Percentiles rank a stretch among this genome's conserved stretches.
Conservation (phyloP, 2,113 vertebrate species). For the Eudyptes chrysolophus region DNA sequence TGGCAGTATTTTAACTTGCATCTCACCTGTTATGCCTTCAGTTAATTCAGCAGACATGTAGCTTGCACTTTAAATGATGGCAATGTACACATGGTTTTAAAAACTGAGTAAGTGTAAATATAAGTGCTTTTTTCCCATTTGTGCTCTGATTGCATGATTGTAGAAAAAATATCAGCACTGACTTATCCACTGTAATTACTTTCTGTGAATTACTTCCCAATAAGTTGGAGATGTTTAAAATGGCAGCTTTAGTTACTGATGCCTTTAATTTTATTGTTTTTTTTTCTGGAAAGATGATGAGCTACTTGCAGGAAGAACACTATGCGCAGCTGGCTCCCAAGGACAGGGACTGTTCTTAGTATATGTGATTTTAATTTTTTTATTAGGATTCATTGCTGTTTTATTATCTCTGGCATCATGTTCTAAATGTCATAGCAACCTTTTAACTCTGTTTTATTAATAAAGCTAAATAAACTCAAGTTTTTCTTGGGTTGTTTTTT, state of each 20-base stretch:
- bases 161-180: neutral
- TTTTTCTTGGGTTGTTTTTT: neutral
- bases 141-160: neutral
- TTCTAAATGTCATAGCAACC: neutral
- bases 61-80: conserved; percentile 69
- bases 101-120: neutral
- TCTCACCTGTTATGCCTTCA: conserved; percentile 27
- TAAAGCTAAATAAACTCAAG: conserved; percentile 12
- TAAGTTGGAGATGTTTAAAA: neutral
- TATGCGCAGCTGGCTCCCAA: neutral
- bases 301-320: neutral
- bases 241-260: neutral
- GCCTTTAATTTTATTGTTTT: neutral
- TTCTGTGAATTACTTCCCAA: neutral
- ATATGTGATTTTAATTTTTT: neutral
- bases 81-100: neutral
- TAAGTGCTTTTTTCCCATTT: neutral
- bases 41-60: conserved; percentile 46
- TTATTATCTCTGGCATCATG: neutral
- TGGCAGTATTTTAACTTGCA: conserved; percentile 4
- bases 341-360: neutral
- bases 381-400: neutral
- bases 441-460: conserved; percentile 13
- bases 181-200: neutral
- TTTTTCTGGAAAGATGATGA: neutral